Base-by-base conservation (phyloP, 1,140 invertebrate genomes). In the Drosophila quadrilineata region DNA sequence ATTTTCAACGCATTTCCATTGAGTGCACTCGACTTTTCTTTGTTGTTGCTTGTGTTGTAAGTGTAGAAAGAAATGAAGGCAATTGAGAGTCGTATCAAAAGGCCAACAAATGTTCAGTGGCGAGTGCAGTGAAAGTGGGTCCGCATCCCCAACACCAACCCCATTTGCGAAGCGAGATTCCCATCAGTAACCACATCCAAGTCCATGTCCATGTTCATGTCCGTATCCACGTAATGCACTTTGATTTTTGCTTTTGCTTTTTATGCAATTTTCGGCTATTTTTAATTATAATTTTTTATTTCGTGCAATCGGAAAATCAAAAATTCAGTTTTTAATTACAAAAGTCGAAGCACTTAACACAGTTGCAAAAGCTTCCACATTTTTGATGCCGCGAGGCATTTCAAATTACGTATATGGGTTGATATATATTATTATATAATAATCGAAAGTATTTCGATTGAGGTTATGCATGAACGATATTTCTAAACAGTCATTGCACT, bases 101-200 rank as follows among this genome's bases (percentile, higher is more conserved):
- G 50, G 77, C 71, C 58, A 79, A 71, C 72, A 75, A 77, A 75
- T 72, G 76, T 49, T 66, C 68, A 80, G 48, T 60, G 57, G 65
- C 33, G 68, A 80, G 71, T 76, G 72, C 49, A 80, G 75, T 80
- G 76, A 80, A 84, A 80, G 76, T 84, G 76, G 68, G 57, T 80
- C 71, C 58, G 35, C 26, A 17, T 50, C 17, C 16, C 3, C 12
- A 26, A 35, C 43, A 10, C 24, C 14, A 33, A 24, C 29, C 38
- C 8, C 53, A 29, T n/a, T n/a, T n/a, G n/a, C n/a, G n/a, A n/a
- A n/a, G n/a, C n/a, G n/a, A n/a, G n/a, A n/a, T n/a, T n/a, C n/a
- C n/a, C n/a, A n/a, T n/a, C n/a, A n/a, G n/a, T n/a, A n/a, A 38
- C 29, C 35, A 35, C 33, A n/a, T 62, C 35, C 36, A 12, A 21